phyloP scores from a whole-genome alignment of 2,888 invertebrate species.

The Phyllotreta striolata region DNA sequence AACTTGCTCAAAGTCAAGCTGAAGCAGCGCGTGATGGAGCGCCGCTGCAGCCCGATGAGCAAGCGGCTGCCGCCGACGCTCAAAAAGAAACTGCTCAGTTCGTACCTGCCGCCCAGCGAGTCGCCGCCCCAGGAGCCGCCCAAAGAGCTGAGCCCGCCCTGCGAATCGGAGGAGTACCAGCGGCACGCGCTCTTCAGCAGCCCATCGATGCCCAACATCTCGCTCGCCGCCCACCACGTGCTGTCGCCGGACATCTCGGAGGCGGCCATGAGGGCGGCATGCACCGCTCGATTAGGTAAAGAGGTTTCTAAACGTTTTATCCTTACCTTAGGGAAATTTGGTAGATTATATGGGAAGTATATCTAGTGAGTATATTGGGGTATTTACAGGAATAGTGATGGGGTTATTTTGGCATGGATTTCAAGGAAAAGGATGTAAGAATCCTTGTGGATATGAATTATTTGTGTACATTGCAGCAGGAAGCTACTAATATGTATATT shows the following conservation, averaged over 20 bases:
- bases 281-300: slow-evolving; percentile 68
- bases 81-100: slow-evolving; percentile 73
- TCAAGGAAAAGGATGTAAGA: no score
- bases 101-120: slow-evolving; percentile 70
- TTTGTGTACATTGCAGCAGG: no score
- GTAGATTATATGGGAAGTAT: no score
- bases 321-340: neutral
- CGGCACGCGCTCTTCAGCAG: slow-evolving; percentile 82
- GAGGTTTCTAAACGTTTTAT: no score
- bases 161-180: slow-evolving; percentile 70
- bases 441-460: no score
- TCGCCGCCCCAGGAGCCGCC: slow-evolving; percentile 65
- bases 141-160: slow-evolving; percentile 66
- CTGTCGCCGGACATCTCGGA: slow-evolving; percentile 70
- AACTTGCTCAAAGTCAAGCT: slow-evolving; percentile 93
- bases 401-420: neutral
- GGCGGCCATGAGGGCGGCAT: slow-evolving; percentile 80
- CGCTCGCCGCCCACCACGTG: slow-evolving; percentile 70
- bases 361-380: no score
- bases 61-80: slow-evolving; percentile 80
- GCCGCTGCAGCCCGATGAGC: slow-evolving; percentile 90
- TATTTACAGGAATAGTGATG: neutral
- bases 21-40: slow-evolving; percentile 94
- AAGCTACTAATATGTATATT: no score
- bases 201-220: slow-evolving; percentile 97